phyloP scores from a whole-genome alignment of 2,888 invertebrate species.

The Tubulanus polymorphus region DNA sequence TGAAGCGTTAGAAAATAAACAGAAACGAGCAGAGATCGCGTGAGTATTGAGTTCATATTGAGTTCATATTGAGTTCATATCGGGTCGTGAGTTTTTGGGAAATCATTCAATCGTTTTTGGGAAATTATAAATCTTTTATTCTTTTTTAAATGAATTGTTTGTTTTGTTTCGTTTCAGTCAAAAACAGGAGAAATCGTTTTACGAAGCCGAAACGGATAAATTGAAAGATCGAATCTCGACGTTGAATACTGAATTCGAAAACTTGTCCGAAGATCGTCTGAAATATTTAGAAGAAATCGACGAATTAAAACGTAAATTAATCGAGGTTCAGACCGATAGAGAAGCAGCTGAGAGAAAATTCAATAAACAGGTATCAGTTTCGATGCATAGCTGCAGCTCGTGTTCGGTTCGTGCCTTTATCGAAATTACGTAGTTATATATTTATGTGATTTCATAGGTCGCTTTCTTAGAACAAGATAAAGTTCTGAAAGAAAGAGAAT shows the following conservation, averaged over 20 bases:
- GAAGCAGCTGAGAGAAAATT: slow-evolving; percentile 41
- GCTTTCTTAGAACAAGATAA: slow-evolving; percentile 39
- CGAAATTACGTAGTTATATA: too few species aligned
- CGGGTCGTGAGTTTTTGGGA: neutral
- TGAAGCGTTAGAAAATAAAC: slow-evolving; percentile 28
- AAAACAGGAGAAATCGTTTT: slow-evolving; percentile 32
- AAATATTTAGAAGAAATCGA: slow-evolving; percentile 35
- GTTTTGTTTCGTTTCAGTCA: slow-evolving; percentile 20
- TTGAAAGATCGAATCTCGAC: slow-evolving; percentile 33
- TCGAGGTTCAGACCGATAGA: slow-evolving; percentile 35
- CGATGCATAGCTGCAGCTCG: too few species aligned
- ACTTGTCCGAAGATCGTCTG: slow-evolving; percentile 36
- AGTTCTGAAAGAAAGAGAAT: slow-evolving; percentile 36
- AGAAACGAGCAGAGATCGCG: slow-evolving; percentile 34
- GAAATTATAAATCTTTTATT: too few species aligned
- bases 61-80: too few species aligned
- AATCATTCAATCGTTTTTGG: neutral
- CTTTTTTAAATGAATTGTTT: neutral
- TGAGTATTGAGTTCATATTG: slow-evolving; percentile 23
- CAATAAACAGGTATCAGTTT: slow-evolving; percentile 47
- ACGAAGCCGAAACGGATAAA: slow-evolving; percentile 30
- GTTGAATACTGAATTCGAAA: slow-evolving; percentile 40
- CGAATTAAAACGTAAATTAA: slow-evolving; percentile 36
- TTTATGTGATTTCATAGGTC: slow-evolving; percentile 31
- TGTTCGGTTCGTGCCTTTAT: too few species aligned